Evolutionary conservation across 2,888 invertebrate genomes (phyloP), one percentile per base, ranked within the genome.

Genomic region (Lagria hirta): DNA sequence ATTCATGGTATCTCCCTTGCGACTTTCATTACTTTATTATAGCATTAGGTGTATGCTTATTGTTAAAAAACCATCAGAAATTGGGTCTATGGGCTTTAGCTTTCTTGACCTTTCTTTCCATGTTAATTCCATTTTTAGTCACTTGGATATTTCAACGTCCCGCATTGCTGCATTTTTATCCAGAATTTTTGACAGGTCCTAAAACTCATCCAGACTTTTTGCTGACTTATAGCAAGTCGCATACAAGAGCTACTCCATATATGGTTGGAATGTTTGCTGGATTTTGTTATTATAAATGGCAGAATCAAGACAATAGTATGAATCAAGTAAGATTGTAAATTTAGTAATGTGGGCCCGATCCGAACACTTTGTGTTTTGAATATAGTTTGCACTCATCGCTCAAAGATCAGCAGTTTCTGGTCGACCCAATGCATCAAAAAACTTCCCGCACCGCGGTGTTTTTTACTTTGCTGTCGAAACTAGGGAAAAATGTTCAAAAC

Each of bases 1-100:
- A 79, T 47, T 76, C 82, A 1, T 85, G 85, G 85, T 84, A 83
- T 66, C 74, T 84, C 20, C 80, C 85, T 0, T 82, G 81, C 46
- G 85, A 85, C 66, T 82, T 83, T 69, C 84, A 85, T 62, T 81
- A 77, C 69, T 83, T 82, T 66, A 67, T 80, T 28, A 61, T 82
- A 8, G 76, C 77, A 0, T 65, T 79, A n/a, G 59, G 76, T 10
- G 52, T 76, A 8, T 75, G 73, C 54, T 64, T 72, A 51, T 30
- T 79, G 6, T 73, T 78, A 55, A 71, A 70, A 24, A 69, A 65
- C 6, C 59, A 63, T 3, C 73, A 71, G 0, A 65, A 60, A 7
- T 16, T 73, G 0, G 79, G 77, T 1, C 43, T 75, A 6, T 49
- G 62, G n/a, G 51, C 72, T 3, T 65, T 75, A 2, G 54, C 58